Evolutionary conservation across 2,113 vertebrate species (phyloP).

Genomic region (Orycteropus afer): DNA sequence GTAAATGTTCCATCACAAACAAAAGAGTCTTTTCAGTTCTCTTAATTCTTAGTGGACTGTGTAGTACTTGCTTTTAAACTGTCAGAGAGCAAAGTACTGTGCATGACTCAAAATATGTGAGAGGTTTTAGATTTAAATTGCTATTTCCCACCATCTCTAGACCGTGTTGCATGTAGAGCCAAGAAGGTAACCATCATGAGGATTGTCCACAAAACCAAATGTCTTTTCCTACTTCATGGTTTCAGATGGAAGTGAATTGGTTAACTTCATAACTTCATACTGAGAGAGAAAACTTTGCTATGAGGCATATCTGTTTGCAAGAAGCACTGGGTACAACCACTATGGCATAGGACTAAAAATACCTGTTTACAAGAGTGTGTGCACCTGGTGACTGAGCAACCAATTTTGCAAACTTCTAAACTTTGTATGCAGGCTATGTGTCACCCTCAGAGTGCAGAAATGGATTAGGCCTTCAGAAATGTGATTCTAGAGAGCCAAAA

Average conservation of each 20-base stretch:
- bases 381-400: not conserved
- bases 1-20: not conserved
- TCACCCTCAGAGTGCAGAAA: not conserved
- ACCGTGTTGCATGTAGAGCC: not conserved
- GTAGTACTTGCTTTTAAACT: not conserved
- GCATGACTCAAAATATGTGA: not conserved
- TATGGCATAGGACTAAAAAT: not conserved
- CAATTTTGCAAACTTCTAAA: slow-evolving; percentile 5
- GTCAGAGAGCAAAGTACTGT: not conserved
- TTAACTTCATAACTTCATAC: not conserved
- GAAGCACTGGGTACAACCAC: not conserved
- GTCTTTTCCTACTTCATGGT: not conserved
- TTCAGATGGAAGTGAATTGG: not conserved
- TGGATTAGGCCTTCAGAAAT: slow-evolving; percentile 3
- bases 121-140: not conserved
- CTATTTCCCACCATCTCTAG: not conserved
- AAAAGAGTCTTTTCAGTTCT: not conserved
- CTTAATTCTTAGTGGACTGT: not conserved
- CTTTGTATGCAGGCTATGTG: not conserved
- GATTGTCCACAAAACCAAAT: not conserved
- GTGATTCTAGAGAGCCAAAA: not conserved
- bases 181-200: not conserved
- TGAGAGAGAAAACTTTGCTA: not conserved
- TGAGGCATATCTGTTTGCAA: not conserved
- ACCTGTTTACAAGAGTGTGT: not conserved